Evolutionary conservation across 2,797 vertebrate genomes (phyloP), one percentile per base, ranked within the genome.

Genomic region (Oreochromis mossambicus): DNA sequence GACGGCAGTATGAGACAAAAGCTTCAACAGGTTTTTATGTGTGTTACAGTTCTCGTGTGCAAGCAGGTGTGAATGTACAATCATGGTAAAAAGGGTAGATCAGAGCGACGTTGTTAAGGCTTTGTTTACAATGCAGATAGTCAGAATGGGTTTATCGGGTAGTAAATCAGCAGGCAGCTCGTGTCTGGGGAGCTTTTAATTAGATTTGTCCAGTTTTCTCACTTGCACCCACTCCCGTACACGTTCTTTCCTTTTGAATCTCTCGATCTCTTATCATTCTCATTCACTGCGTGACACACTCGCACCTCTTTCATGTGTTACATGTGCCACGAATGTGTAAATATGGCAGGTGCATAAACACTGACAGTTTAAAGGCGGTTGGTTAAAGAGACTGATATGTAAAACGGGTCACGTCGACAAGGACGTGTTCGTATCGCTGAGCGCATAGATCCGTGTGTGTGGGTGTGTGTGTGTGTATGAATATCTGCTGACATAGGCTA

Each of bases 401-500:
- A 93, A 94, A 95, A 80, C 88, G 86, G 92, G 93, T 95, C 93
- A 94, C 84, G 86, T 90, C 46, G 66, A 90, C 92, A 92, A 92
- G 92, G 89, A 85, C 78, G 56, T n/a, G 51, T 66, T 73, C 3
- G n/a, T 83, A 83, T 79, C 6, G 7, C 48, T 48, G 76, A 2
- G 12, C 7, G 55, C 70, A 13, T 29, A 24, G 24, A 76, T 63
- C 32, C 6, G 9, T 11, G 6, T 5, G 58, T 13, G 61, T 63
- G 61, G 1, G 36, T 26, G 66, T 86, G 90, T 81, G 90, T 81
- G 85, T 83, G 88, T 51, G 86, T 82, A 43, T 86, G 83, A 90
- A 95, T 92, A 95, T 93, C 73, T 95, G 95, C 96, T 96, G 95
- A 96, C 94, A 93, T 93, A 92, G 91, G 86, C 91, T 86, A 36